A percentile compares a stretch with the other conserved stretches of the same genome.
These are phyloP conservation scores for Procapra przewalskii DNA, from an alignment of 2,113 vertebrate species.

Conservation along the genomic window DNA sequence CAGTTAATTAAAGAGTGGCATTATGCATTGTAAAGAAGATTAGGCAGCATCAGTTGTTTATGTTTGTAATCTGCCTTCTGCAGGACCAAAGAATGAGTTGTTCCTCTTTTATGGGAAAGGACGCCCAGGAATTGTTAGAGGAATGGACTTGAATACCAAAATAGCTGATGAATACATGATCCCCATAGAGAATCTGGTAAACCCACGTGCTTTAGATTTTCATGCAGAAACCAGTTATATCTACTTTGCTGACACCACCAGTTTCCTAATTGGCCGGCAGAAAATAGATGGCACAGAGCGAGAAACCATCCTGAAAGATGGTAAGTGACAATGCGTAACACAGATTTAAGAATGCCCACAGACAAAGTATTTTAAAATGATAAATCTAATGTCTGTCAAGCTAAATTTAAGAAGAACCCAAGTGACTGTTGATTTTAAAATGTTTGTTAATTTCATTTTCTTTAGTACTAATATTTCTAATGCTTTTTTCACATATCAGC, in stretches of 20 bases:
- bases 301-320: conserved; percentile 97
- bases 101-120: conserved; percentile 99
- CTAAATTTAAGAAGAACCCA: background rate
- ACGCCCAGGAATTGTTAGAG: conserved; percentile 94
- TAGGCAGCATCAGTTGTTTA: conserved; percentile 78
- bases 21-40: conserved; percentile 77
- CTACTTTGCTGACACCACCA: conserved; percentile 98
- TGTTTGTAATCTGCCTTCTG: conserved; percentile 81
- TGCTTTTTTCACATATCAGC: background rate
- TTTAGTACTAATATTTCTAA: background rate
- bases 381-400: background rate
- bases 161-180: conserved; percentile 94
- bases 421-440: background rate
- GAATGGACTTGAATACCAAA: conserved; percentile 95
- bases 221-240: conserved; percentile 93
- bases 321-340: conserved; percentile 78
- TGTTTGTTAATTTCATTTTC: background rate
- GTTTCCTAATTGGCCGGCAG: conserved; percentile 96
- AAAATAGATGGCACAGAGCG: conserved; percentile 93
- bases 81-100: conserved; percentile 95
- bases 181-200: conserved; percentile 95
- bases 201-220: conserved; percentile 96
- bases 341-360: background rate
- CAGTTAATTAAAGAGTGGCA: conserved; percentile 81
- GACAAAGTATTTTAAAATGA: background rate